phyloP scores from a whole-genome alignment of 2,888 invertebrate genomes.

The Perizoma affinitatum region DNA sequence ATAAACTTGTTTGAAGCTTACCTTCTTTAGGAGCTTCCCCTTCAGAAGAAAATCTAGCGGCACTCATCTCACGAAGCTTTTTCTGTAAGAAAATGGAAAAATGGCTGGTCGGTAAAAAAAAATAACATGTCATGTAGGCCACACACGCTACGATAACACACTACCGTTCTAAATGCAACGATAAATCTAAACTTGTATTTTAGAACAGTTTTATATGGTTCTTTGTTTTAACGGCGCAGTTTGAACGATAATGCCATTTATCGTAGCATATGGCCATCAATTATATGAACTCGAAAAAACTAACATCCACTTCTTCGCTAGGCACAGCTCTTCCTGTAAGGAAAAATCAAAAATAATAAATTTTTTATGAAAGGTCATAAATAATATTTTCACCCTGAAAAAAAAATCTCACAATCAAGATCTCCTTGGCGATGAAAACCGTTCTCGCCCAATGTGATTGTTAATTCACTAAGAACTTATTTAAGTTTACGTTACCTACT shows the following conservation, averaged over 20 bases:
- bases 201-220: too few relatives aligned
- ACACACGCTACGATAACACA: too few relatives aligned
- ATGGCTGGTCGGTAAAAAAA: not conserved
- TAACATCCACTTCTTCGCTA: constrained; percentile 70
- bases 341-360: constrained; percentile 11
- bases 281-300: constrained; percentile 40
- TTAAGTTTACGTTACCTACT: too few relatives aligned
- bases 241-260: too few relatives aligned
- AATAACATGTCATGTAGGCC: not conserved
- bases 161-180: too few relatives aligned
- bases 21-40: constrained; percentile 40
- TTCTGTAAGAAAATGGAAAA: constrained; percentile 45
- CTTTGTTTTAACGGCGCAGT: too few relatives aligned
- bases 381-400: not conserved
- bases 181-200: too few relatives aligned
- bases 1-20: constrained; percentile 22
- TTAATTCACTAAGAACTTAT: too few relatives aligned
- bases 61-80: constrained; percentile 53
- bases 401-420: not conserved
- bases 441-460: too few relatives aligned
- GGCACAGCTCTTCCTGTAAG: constrained; percentile 60
- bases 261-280: not conserved
- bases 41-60: constrained; percentile 34
- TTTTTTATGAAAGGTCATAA: too few relatives aligned
- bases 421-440: too few relatives aligned